Evolutionary conservation across 2,888 invertebrate species (phyloP), one percentile per base, ranked within the genome.

Genomic region (Trachelus iudaicus): DNA sequence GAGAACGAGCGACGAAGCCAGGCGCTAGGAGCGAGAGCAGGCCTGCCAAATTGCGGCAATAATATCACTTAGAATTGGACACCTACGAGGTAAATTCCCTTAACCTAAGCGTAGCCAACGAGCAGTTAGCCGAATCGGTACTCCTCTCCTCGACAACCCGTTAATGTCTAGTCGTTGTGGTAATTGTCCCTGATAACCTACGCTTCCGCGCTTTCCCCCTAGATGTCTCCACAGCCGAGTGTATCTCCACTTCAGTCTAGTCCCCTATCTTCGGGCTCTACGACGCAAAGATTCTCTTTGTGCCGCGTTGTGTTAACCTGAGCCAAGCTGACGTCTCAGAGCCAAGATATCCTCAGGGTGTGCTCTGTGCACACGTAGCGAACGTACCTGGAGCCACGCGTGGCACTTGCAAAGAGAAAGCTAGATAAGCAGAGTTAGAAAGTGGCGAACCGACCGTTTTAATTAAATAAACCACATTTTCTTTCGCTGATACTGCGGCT

Each of bases 1-100:
- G 37, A 15, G 37, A 37, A 37, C 1, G 40, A 40, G 40, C 15
- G 40, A 40, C 40, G 15, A 40, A 40, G 15, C 15, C 4, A 40
- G 40, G 1, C 40, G 40, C 15, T 40, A 40, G 6, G 4, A 15
- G 40, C 15, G 40, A 15, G 40, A 33, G 77, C 68, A 77, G 76
- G 79, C 81, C 79, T 80, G 83, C 87, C 83, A 82, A 87, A 87
- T 83, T 81, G 81, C 79, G 75, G 73, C 79, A 84, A 85, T 83
- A 81, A 84, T 81, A 81, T 82, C 80, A 77, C 71, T 84, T 80
- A 37, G 13, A 69, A 73, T 71, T 76, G 56, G 75, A 75, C 79
- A 30, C 34, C 73, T 76, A 35, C 69, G 56, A 77, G 71, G 69
- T 73, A 81, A 77, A 79, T 78, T 75, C 68, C 69, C 56, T 40